Conservation (phyloP, 2,888 invertebrate genomes). For the Apotomis capreana region DNA sequence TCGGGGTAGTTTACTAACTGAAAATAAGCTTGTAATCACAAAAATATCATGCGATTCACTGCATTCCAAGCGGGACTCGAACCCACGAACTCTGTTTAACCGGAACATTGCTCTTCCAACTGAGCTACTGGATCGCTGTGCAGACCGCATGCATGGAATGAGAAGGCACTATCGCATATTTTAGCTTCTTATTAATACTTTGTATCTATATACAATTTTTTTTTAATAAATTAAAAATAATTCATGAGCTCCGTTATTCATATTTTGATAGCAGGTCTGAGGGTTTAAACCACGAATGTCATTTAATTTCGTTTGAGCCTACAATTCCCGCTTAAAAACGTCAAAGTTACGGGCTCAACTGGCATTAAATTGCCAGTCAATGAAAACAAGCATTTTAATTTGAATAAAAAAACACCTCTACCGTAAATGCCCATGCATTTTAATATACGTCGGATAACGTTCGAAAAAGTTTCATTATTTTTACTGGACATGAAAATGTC, state of each 20-base stretch:
- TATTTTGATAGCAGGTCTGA: neutral
- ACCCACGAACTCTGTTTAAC: too few relatives aligned
- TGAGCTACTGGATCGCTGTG: too few relatives aligned
- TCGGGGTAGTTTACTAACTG: too few relatives aligned
- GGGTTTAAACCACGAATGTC: neutral
- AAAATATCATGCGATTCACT: too few relatives aligned
- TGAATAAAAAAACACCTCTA: constrained; percentile 15
- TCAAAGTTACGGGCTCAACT: constrained; percentile 16
- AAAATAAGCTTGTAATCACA: too few relatives aligned
- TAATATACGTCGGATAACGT: neutral
- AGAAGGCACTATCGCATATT: too few relatives aligned
- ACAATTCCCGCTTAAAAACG: neutral
- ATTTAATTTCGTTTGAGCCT: neutral
- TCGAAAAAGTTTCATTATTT: neutral
- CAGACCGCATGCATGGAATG: too few relatives aligned
- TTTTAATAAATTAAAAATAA: too few relatives aligned
- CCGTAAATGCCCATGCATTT: constrained; percentile 3
- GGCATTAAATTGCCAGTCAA: constrained; percentile 31
- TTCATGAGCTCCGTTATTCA: neutral
- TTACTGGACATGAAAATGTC: neutral
- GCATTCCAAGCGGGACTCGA: too few relatives aligned
- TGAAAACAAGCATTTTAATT: constrained; percentile 19
- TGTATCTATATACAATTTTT: too few relatives aligned
- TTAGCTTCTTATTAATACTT: too few relatives aligned
- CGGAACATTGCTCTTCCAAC: too few relatives aligned